Percentiles rank a stretch among this genome's conserved stretches.
These are phyloP conservation scores for Allolobophora icterica DNA, from an alignment of 2,888 invertebrate species.

Conservation along the genomic window DNA sequence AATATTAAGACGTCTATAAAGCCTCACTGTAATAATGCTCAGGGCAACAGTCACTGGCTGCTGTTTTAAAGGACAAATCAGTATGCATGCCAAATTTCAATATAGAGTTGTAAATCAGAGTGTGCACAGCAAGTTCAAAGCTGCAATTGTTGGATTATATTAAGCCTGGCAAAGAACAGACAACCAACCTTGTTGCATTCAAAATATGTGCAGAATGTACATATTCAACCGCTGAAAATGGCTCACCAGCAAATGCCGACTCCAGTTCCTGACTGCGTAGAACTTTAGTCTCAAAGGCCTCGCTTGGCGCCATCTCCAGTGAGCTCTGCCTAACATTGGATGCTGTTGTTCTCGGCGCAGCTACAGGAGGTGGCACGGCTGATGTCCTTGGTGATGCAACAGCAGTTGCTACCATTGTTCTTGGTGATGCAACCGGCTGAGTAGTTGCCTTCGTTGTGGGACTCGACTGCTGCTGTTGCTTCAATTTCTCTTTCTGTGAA, in stretches of 20 bases:
- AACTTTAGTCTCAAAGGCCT: neutral
- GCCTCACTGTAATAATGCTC: no score
- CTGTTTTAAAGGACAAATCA: no score
- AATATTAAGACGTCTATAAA: no score
- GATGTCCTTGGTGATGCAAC: neutral
- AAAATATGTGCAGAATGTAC: neutral
- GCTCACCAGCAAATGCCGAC: neutral
- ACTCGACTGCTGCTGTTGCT: constrained; percentile 8
- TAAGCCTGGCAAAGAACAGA: no score
- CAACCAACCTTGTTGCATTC: no score
- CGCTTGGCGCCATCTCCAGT: neutral
- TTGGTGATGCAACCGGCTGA: constrained; percentile 7
- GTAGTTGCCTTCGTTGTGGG: neutral
- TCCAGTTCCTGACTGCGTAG: constrained; percentile 21
- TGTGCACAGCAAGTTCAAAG: no score
- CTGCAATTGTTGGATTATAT: no score
- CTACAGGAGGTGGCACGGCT: neutral
- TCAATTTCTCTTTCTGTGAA: constrained; percentile 22
- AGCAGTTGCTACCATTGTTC: neutral
- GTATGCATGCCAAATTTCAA: no score
- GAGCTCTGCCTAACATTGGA: neutral
- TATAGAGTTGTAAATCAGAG: no score
- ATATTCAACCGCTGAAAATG: neutral
- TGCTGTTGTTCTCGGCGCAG: neutral
- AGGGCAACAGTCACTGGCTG: no score